Evolutionary conservation across 2,888 invertebrate genomes (phyloP).

Genomic region (Drosophila recens): DNA sequence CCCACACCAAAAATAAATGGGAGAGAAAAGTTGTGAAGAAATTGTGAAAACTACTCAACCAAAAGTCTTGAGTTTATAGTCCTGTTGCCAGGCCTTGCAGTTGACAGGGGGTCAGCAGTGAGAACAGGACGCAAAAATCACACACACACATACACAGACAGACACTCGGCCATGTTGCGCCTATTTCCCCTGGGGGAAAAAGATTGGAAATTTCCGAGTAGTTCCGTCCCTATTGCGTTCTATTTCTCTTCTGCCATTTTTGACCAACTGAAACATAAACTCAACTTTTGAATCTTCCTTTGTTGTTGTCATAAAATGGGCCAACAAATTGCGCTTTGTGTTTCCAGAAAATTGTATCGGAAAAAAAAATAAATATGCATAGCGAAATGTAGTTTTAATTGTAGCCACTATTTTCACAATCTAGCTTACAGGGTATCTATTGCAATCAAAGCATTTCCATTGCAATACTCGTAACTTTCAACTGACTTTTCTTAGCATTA

Average conservation of each 20-base stretch:
- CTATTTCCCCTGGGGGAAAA: conserved; percentile 33
- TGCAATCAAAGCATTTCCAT: neutral
- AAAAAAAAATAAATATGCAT: conserved; percentile 36
- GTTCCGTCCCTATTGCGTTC: neutral
- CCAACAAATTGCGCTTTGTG: conserved; percentile 65
- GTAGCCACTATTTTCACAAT: conserved; percentile 7
- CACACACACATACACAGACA: neutral
- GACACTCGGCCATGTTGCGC: conserved; percentile 8
- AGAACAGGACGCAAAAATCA: neutral
- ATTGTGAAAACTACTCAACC: conserved; percentile 35
- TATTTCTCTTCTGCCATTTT: conserved; percentile 2
- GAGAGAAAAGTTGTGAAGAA: conserved; percentile 11
- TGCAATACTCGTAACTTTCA: neutral
- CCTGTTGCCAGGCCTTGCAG: conserved; percentile 13
- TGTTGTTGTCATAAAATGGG: conserved; percentile 47
- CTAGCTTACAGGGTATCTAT: neutral
- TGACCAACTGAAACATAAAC: conserved; percentile 58
- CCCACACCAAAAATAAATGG: neutral
- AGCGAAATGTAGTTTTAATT: conserved; percentile 54
- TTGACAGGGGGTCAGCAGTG: conserved; percentile 11
- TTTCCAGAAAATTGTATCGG: conserved; percentile 59
- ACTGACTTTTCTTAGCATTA: conserved; percentile 39
- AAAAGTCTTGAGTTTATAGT: conserved; percentile 31
- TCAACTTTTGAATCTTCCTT: conserved; percentile 48
- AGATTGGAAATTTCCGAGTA: conserved; percentile 8